Percentiles rank a stretch among this genome's conserved stretches.
Conservation (phyloP, 1,140 invertebrate genomes). For the Anastrepha ludens region DNA sequence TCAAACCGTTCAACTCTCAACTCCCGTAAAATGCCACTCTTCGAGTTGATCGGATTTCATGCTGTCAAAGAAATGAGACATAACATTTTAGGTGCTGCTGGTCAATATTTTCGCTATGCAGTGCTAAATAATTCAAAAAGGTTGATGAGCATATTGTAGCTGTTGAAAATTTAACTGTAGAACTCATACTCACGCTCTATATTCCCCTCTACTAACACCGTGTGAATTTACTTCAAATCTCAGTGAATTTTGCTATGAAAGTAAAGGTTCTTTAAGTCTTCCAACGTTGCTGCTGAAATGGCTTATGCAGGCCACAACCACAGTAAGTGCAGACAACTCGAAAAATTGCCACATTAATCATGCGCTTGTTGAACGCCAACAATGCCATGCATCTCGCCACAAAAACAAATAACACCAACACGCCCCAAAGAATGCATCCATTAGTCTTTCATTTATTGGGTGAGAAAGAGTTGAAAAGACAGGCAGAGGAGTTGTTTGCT, state of each 20-base stretch:
- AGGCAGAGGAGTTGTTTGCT: background rate
- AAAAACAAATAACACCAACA: constrained; percentile 41
- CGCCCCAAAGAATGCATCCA: constrained; percentile 35
- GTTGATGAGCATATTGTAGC: no score
- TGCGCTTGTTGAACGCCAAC: constrained; percentile 1
- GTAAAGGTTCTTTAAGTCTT: background rate
- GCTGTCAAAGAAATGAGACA: no score
- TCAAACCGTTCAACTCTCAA: no score
- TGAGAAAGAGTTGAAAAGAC: background rate
- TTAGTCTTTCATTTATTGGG: constrained; percentile 33
- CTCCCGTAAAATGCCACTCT: no score
- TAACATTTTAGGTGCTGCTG: no score
- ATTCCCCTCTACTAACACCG: background rate
- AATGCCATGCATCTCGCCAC: background rate
- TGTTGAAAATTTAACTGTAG: no score
- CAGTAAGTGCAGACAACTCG: background rate
- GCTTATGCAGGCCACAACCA: no score
- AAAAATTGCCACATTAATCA: constrained; percentile 50
- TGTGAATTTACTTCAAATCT: constrained; percentile 3
- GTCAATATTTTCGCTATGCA: no score
- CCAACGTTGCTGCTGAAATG: no score
- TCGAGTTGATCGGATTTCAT: no score
- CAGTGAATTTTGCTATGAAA: background rate
- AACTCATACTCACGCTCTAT: no score
- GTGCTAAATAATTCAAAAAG: no score